These are phyloP conservation scores for Scaptomyza pallida DNA, from an alignment of 1,140 invertebrate genomes.

Conservation along the genomic window DNA sequence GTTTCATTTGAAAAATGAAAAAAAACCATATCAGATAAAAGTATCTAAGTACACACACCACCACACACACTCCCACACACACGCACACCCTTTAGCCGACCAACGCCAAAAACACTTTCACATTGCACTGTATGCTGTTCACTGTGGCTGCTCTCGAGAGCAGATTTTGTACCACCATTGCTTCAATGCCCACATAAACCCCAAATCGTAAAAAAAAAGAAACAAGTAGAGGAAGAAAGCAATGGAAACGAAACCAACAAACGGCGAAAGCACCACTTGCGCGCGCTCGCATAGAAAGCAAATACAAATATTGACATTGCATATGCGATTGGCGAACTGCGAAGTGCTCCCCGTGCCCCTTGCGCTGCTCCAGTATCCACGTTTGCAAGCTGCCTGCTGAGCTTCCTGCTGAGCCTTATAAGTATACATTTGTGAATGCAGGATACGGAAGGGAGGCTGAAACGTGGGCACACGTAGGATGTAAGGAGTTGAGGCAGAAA, in stretches of 20 bases:
- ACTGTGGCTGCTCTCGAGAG: neutral
- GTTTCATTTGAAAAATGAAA: slow-evolving; percentile 32
- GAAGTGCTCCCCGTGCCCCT: neutral
- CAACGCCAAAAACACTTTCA: slow-evolving; percentile 26
- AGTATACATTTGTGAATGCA: slow-evolving; percentile 6
- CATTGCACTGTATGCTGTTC: slow-evolving; percentile 42
- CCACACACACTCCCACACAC: neutral
- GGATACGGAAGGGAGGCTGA: slow-evolving; percentile 7
- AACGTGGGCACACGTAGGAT: slow-evolving; percentile 52
- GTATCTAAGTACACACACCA: slow-evolving; percentile 4
- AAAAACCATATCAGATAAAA: slow-evolving; percentile 20
- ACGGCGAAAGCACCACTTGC: slow-evolving; percentile 50
- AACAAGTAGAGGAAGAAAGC: too few relatives aligned
- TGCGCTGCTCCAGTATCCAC: slow-evolving; percentile 1
- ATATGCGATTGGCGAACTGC: slow-evolving; percentile 68
- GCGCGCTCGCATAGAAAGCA: slow-evolving; percentile 73
- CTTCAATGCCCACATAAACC: slow-evolving; percentile 56
- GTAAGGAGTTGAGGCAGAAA: slow-evolving; percentile 63
- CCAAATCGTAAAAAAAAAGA: slow-evolving; percentile 68
- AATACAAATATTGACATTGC: slow-evolving; percentile 81
- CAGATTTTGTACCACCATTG: slow-evolving; percentile 6
- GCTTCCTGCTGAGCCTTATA: slow-evolving; percentile 31
- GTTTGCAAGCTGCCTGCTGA: slow-evolving; percentile 26
- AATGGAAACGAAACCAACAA: slow-evolving; percentile 50
- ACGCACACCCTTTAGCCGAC: neutral